Evolutionary conservation across 2,888 invertebrate species (phyloP).

Genomic region (Cosmia pyralina): DNA sequence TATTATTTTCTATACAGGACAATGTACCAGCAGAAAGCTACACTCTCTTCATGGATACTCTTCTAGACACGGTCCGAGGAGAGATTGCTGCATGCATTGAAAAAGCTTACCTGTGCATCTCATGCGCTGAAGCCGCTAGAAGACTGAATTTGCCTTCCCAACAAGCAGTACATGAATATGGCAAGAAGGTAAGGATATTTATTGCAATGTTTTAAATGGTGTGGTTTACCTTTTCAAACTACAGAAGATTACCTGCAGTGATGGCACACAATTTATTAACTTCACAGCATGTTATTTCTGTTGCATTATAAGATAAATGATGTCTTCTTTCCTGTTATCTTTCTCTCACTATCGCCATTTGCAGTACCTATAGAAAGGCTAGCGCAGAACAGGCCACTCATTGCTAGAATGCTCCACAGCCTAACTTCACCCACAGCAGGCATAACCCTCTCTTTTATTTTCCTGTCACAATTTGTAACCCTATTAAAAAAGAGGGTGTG

Average conservation of each 20-base stretch:
- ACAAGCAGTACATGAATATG: conserved; percentile 95
- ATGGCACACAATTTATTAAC: background rate
- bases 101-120: conserved; percentile 98
- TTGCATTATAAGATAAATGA: background rate
- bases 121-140: conserved; percentile 95
- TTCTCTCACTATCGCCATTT: background rate
- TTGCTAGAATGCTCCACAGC: no score
- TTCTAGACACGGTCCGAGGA: conserved; percentile 98
- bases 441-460: background rate
- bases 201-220: background rate
- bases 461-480: background rate
- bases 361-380: background rate
- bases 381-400: background rate
- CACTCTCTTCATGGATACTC: conserved; percentile 98
- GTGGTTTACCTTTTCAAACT: background rate
- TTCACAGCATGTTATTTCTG: no score
- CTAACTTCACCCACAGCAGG: background rate
- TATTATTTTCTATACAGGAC: conserved; percentile 83
- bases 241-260: background rate
- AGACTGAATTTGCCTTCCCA: conserved; percentile 96
- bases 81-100: conserved; percentile 99
- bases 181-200: conserved; percentile 91
- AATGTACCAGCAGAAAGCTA: conserved; percentile 99
- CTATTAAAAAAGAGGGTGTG: background rate
- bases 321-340: background rate